A percentile compares a stretch with the other conserved stretches of the same genome.
These are phyloP conservation scores for Poecilia latipinna DNA, from an alignment of 2,113 vertebrate genomes.

Conservation along the genomic window DNA sequence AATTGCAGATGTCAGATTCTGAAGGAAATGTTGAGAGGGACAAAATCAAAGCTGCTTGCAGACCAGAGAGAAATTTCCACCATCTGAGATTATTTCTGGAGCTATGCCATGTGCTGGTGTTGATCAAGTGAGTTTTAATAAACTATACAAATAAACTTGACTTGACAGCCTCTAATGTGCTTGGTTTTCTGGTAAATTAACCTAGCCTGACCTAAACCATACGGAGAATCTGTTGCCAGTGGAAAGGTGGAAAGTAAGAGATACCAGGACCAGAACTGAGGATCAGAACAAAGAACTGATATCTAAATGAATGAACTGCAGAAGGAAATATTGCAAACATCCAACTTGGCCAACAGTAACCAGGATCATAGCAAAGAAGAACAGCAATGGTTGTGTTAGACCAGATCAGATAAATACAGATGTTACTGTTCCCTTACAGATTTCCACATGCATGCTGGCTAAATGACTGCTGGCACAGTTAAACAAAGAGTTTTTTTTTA, in stretches of 20 bases:
- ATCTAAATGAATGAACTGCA: background rate
- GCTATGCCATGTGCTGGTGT: no score
- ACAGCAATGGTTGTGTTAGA: conserved; percentile 37
- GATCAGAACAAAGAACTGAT: background rate
- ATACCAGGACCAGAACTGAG: background rate
- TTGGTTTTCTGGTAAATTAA: background rate
- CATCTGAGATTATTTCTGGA: no score
- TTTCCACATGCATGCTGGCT: conserved; percentile 22
- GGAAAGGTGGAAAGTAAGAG: background rate
- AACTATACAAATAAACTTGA: no score
- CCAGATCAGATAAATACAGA: conserved; percentile 67
- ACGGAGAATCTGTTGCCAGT: no score
- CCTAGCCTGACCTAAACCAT: no score
- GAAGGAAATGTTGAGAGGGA: no score
- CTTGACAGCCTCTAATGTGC: background rate
- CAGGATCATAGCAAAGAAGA: conserved; percentile 34
- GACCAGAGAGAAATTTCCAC: no score
- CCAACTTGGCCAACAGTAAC: conserved; percentile 26
- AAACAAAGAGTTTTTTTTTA: conserved; percentile 29
- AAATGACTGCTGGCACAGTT: conserved; percentile 34
- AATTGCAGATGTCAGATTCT: no score
- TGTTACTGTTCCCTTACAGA: conserved; percentile 43
- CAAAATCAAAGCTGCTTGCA: no score
- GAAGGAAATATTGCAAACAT: conserved; percentile 36
- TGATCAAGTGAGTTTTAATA: no score